A percentile compares a stretch with the other conserved stretches of the same genome.
phyloP scores from a whole-genome alignment of 2,113 vertebrate genomes.

The Paratilapia polleni region DNA sequence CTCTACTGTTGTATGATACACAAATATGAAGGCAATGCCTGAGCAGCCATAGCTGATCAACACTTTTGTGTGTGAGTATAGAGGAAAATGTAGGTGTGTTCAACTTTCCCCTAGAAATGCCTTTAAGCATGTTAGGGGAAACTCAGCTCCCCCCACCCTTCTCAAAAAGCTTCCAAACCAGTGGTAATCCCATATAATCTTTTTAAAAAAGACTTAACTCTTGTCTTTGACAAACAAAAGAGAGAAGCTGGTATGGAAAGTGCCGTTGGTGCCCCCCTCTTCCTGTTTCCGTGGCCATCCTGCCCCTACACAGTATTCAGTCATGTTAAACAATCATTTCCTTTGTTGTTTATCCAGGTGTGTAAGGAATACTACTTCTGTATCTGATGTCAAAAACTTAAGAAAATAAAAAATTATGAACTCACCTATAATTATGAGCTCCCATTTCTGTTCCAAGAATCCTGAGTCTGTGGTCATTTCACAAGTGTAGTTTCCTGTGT shows the following conservation, averaged over 20 bases:
- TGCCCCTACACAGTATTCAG: not conserved
- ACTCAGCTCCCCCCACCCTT: not conserved
- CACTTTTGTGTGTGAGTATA: not conserved
- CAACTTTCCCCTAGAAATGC: not conserved
- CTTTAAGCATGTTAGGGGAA: not conserved
- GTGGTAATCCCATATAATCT: not conserved
- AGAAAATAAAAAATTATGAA: not conserved
- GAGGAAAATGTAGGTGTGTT: not conserved
- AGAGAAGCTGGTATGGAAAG: not conserved
- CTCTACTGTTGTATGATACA: not conserved
- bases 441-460: not conserved
- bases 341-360: not conserved
- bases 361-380: not conserved
- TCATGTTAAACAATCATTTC: not conserved
- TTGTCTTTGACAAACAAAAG: not conserved
- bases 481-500: constrained; percentile 65
- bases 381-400: not conserved
- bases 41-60: not conserved
- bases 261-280: not conserved
- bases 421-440: constrained; percentile 59
- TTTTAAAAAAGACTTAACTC: not conserved
- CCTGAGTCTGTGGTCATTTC: rapidly evolving
- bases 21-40: not conserved
- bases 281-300: not conserved
- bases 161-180: not conserved